A percentile compares a stretch with the other conserved stretches of the same genome.
Conservation (phyloP, 2,888 invertebrate genomes). For the Noctua pronuba region DNA sequence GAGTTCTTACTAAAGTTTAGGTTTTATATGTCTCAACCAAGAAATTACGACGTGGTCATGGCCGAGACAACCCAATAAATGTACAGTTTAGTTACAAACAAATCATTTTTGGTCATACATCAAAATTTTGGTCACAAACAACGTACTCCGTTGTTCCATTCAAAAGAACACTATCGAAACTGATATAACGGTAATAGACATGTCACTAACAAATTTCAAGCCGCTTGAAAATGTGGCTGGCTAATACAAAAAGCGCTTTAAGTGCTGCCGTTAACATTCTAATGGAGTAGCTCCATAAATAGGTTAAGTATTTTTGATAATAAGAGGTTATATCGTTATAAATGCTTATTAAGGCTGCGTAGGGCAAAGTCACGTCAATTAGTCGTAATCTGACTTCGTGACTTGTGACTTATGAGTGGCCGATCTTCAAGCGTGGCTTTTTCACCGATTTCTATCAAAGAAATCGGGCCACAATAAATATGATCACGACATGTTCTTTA, state of each 20-base stretch:
- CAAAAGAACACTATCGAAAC: conserved; percentile 18
- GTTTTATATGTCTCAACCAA: conserved; percentile 12
- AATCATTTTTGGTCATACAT: conserved; percentile 24
- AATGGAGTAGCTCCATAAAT: conserved; percentile 76
- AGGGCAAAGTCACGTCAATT: conserved; percentile 87
- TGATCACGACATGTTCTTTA: conserved; percentile 79
- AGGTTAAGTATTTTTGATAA: conserved; percentile 89
- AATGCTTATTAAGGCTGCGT: conserved; percentile 87
- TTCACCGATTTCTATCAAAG: conserved; percentile 79
- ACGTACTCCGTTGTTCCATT: not conserved
- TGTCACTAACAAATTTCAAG: conserved; percentile 38
- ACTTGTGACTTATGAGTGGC: conserved; percentile 87
- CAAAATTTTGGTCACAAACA: conserved; percentile 3
- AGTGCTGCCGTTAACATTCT: conserved; percentile 64
- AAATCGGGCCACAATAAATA: conserved; percentile 82
- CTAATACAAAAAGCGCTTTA: conserved; percentile 53
- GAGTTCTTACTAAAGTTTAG: not conserved
- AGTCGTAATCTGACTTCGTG: conserved; percentile 86
- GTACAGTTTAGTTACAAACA: conserved; percentile 22
- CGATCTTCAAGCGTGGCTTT: conserved; percentile 83
- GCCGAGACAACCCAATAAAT: conserved; percentile 25
- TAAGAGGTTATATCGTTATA: conserved; percentile 85
- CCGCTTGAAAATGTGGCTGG: conserved; percentile 31
- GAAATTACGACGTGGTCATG: not conserved
- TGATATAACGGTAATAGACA: conserved; percentile 40